Evolutionary conservation across 2,797 vertebrate species (phyloP), one percentile per base, ranked within the genome.

Genomic region (Merluccius polli): DNA sequence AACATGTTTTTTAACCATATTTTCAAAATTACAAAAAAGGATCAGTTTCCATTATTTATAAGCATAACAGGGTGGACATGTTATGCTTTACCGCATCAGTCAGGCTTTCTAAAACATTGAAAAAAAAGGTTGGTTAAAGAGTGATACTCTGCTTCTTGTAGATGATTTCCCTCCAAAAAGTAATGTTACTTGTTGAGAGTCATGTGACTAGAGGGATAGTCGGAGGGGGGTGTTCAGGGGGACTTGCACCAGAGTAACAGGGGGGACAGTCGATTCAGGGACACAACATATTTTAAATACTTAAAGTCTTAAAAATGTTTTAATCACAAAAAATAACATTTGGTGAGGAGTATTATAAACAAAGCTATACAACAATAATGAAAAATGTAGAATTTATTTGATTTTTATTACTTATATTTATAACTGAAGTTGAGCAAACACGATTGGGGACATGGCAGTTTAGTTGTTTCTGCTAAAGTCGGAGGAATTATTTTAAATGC

Each of bases 381-480:
- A 36, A 71, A 70, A 70, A 70, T 31, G 31, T 36, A n/a, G 18
- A 71, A 35, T 35, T 65, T 8, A 31, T 13, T 18, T 70, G 18
- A 65, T 24, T 71, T 35, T 71, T 18, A 36, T 36, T n/a, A n/a
- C n/a, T n/a, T n/a, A n/a, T n/a, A n/a, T n/a, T n/a, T n/a, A n/a
- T n/a, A n/a, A n/a, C n/a, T 71, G 31, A 71, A 71, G 70, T 71
- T 71, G 11, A 41, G n/a, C 36, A 41, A 71, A 71, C 35, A 71
- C 29, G 32, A 71, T 71, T 71, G 70, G 18, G 33, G 70, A 71
- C 21, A 71, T 71, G 69, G 31, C 29, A 70, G 69, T 70, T 70
- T 70, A 33, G 30, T 15, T 70, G 35, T 21, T 71, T 71, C 32
- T 38, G 18, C 33, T 35, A 24, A 35, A 71, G 24, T 38, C 11